These are phyloP conservation scores for Jaculus jaculus DNA, from an alignment of 2,113 vertebrate genomes.

Conservation along the genomic window DNA sequence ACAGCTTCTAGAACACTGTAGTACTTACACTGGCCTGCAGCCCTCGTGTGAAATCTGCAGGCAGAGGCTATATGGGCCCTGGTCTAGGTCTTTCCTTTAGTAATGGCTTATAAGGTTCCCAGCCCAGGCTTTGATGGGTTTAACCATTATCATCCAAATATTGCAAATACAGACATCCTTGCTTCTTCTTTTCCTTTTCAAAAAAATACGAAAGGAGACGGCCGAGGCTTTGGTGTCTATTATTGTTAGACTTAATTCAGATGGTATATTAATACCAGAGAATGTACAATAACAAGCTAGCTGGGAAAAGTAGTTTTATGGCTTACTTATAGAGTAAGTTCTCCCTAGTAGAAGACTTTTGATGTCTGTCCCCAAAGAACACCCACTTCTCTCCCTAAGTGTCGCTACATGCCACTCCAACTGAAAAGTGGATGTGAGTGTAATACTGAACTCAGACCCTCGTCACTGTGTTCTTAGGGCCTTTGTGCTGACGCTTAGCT, in stretches of 20 bases:
- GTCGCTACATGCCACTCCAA: neutral
- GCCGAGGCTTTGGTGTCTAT: neutral
- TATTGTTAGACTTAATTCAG: slow-evolving; percentile 2
- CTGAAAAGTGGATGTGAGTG: neutral
- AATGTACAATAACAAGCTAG: neutral
- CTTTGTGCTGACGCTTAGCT: slow-evolving; percentile 54
- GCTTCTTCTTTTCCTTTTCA: neutral
- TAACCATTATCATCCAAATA: neutral
- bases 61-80: neutral
- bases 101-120: neutral
- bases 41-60: neutral
- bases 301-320: neutral
- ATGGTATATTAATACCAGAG: neutral
- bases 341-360: slow-evolving; percentile 32
- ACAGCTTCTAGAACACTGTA: neutral
- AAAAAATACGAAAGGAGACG: neutral
- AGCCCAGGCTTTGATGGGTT: neutral
- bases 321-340: neutral
- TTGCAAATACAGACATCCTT: neutral
- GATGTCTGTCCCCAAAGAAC: neutral
- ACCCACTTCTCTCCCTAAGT: neutral
- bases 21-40: neutral
- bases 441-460: slow-evolving; percentile 40
- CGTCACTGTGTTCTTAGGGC: slow-evolving; percentile 21
- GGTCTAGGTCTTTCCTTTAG: neutral